These are phyloP conservation scores for Leptocoma aspasia DNA, from an alignment of 2,113 vertebrate species.

Conservation along the genomic window DNA sequence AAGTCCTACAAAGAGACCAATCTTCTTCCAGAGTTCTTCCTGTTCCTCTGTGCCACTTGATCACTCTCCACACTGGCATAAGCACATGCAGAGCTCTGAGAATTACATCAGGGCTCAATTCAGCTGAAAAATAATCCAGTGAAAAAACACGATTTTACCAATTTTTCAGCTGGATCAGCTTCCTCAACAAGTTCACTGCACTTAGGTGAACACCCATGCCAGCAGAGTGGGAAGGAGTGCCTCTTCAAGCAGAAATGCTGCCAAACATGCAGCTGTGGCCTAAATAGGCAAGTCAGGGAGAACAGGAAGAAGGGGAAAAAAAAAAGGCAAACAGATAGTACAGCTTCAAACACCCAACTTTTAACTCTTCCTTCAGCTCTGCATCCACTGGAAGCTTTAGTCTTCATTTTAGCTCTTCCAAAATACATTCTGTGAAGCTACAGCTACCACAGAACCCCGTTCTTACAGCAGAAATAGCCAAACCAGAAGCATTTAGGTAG, in stretches of 20 bases:
- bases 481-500: background rate
- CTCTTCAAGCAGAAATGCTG: conserved; percentile 54
- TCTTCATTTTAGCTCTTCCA: background rate
- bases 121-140: background rate
- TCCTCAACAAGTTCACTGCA: background rate
- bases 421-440: background rate
- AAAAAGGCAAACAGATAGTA: too few relatives aligned
- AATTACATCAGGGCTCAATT: background rate
- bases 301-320: background rate
- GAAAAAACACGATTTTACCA: background rate
- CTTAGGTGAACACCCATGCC: background rate
- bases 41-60: background rate
- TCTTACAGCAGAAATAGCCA: background rate
- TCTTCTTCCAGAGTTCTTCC: background rate
- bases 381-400: background rate
- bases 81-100: background rate
- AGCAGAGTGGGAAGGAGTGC: conserved; percentile 27
- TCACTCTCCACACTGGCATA: background rate
- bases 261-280: conserved; percentile 53
- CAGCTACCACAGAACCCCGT: background rate
- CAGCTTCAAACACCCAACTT: background rate
- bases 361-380: background rate
- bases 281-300: conserved; percentile 48
- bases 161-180: conserved; percentile 28
- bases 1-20: background rate